phyloP scores from a whole-genome alignment of 2,113 vertebrate genomes.

The Xiphias gladius region DNA sequence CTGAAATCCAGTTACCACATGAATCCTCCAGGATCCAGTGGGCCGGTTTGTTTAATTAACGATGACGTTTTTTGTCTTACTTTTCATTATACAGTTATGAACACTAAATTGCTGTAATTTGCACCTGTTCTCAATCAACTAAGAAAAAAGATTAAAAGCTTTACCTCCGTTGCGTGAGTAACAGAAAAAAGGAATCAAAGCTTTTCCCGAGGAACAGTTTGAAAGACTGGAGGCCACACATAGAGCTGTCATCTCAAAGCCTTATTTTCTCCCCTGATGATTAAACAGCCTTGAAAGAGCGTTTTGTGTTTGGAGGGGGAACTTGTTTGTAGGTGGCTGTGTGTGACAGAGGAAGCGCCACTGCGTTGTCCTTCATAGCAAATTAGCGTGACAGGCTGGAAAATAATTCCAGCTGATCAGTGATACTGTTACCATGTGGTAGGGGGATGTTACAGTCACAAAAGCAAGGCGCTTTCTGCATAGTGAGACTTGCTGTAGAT shows the following conservation, averaged over 20 bases:
- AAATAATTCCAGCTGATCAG: not conserved
- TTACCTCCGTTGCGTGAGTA: not conserved
- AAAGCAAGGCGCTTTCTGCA: not conserved
- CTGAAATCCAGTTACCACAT: not conserved
- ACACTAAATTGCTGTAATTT: not conserved
- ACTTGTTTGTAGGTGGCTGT: not conserved
- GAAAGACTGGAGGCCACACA: constrained; percentile 2
- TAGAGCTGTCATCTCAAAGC: not conserved
- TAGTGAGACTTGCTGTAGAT: not conserved
- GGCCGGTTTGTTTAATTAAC: constrained; percentile 4
- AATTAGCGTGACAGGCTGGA: constrained; percentile 12
- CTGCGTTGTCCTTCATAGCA: not conserved
- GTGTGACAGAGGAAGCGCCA: not conserved
- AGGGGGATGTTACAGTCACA: not conserved
- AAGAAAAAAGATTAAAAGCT: not conserved
- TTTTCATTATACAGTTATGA: not conserved
- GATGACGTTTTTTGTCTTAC: not conserved
- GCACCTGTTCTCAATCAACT: not conserved
- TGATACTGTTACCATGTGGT: not conserved
- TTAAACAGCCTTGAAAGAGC: constrained; percentile 12
- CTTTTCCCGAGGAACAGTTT: not conserved
- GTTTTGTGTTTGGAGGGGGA: constrained; percentile 24
- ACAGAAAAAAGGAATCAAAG: not conserved
- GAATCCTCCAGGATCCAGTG: not conserved
- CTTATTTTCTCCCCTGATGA: not conserved